A percentile compares a stretch with the other conserved stretches of the same genome.
Evolutionary conservation across 2,888 invertebrate genomes (phyloP).

Genomic region (Unio delphinus): DNA sequence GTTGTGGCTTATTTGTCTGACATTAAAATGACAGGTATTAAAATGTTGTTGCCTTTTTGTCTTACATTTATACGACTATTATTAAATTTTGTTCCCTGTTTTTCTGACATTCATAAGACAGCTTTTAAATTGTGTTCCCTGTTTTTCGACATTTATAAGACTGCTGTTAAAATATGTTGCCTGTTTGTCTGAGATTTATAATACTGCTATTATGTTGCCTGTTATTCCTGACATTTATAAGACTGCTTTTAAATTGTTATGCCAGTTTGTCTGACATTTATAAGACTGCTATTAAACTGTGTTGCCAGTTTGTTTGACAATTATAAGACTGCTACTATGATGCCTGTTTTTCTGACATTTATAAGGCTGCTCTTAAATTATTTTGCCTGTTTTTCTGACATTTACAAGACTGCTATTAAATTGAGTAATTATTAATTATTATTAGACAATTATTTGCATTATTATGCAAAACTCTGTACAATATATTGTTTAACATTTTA

Average conservation of each 20-base stretch:
- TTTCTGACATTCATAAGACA: constrained; percentile 68
- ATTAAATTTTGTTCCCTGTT: neutral
- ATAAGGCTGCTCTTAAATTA: neutral
- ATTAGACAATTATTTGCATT: too few species aligned
- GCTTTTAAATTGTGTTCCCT: constrained; percentile 21
- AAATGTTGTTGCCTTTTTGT: neutral
- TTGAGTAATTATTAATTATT: too few species aligned
- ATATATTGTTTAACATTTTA: too few species aligned
- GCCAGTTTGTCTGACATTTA: neutral
- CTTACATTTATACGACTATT: neutral
- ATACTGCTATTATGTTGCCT: too few species aligned
- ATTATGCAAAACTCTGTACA: too few species aligned
- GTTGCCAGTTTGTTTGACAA: neutral
- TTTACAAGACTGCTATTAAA: constrained; percentile 66
- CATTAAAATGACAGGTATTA: constrained; percentile 68
- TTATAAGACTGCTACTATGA: neutral
- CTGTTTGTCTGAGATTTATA: too few species aligned
- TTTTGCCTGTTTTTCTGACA: constrained; percentile 25
- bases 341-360: neutral
- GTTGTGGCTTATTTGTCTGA: neutral
- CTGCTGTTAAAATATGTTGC: too few species aligned
- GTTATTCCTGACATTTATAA: too few species aligned
- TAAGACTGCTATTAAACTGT: neutral
- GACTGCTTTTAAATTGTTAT: too few species aligned
- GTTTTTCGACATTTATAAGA: too few species aligned